phyloP scores from a whole-genome alignment of 1,140 invertebrate species.

The Dendrolimus kikuchii region DNA sequence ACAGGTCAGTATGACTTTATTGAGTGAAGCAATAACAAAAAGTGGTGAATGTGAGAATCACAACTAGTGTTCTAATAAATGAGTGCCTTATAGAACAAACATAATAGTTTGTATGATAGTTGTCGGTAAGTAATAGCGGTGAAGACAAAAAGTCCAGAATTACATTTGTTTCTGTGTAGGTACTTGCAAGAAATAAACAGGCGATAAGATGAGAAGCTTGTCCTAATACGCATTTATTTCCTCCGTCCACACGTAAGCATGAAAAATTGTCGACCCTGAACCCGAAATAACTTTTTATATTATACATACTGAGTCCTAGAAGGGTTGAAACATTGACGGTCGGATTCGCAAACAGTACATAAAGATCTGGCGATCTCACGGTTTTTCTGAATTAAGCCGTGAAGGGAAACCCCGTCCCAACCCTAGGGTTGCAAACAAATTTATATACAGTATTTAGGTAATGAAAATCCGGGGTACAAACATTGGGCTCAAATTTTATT shows the following conservation, averaged over 20 bases:
- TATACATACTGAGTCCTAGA: constrained; percentile 33
- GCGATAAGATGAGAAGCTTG: not conserved
- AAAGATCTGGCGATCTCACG: constrained; percentile 53
- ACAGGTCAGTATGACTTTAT: too few species aligned
- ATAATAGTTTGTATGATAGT: too few species aligned
- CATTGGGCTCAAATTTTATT: too few species aligned
- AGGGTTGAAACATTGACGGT: constrained; percentile 55
- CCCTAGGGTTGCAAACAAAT: constrained; percentile 29
- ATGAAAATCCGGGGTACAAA: too few species aligned
- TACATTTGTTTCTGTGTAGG: too few species aligned
- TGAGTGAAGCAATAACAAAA: too few species aligned
- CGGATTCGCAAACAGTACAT: constrained; percentile 56
- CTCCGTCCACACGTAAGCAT: constrained; percentile 19
- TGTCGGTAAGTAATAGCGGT: too few species aligned
- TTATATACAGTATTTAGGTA: constrained; percentile 4
- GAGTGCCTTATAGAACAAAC: too few species aligned
- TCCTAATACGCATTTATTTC: constrained; percentile 24
- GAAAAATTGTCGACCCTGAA: constrained; percentile 26
- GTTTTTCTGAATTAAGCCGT: constrained; percentile 59
- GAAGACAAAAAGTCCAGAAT: too few species aligned
- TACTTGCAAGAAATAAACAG: not conserved
- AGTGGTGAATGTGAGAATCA: too few species aligned
- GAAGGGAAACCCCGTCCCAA: constrained; percentile 42
- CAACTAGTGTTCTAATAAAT: too few species aligned
- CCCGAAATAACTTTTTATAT: constrained; percentile 51